Evolutionary conservation across 2,888 invertebrate genomes (phyloP).

Genomic region (Polyommatus iphigenia): DNA sequence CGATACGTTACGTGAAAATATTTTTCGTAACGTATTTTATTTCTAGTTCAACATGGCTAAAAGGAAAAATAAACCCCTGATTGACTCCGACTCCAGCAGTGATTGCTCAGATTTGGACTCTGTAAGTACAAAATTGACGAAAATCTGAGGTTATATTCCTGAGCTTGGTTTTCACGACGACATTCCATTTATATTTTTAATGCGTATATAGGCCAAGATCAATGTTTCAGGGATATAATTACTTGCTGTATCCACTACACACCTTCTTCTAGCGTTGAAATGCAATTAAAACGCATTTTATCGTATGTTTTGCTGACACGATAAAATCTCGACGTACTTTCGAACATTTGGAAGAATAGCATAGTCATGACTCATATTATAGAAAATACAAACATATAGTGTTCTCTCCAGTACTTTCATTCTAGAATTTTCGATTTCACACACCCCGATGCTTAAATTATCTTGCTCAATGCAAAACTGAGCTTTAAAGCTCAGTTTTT

Average conservation of each 20-base stretch:
- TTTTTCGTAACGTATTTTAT: constrained; percentile 42
- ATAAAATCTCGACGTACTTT: constrained; percentile 4
- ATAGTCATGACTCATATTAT: constrained; percentile 21
- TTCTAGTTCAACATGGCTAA: constrained; percentile 83
- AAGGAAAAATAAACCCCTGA: constrained; percentile 89
- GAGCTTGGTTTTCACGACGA: constrained; percentile 53
- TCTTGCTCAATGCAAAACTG: background rate
- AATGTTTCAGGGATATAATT: constrained; percentile 59
- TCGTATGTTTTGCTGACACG: constrained; percentile 5
- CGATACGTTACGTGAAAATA: constrained; percentile 45
- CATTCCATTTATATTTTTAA: constrained; percentile 64
- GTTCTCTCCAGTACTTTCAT: background rate
- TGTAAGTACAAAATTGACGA: constrained; percentile 79
- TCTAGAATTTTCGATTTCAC: background rate
- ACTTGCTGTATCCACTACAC: constrained; percentile 43
- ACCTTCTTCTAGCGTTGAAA: background rate
- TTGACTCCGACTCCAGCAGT: constrained; percentile 91
- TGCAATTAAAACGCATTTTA: background rate
- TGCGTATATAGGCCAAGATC: constrained; percentile 71
- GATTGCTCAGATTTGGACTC: constrained; percentile 91
- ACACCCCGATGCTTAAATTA: background rate
- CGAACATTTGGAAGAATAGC: constrained; percentile 1
- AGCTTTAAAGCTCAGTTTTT: background rate
- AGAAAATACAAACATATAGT: background rate
- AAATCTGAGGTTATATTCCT: constrained; percentile 58